Evolutionary conservation across 2,113 vertebrate genomes (phyloP).

Genomic region (Neoarius graeffei): DNA sequence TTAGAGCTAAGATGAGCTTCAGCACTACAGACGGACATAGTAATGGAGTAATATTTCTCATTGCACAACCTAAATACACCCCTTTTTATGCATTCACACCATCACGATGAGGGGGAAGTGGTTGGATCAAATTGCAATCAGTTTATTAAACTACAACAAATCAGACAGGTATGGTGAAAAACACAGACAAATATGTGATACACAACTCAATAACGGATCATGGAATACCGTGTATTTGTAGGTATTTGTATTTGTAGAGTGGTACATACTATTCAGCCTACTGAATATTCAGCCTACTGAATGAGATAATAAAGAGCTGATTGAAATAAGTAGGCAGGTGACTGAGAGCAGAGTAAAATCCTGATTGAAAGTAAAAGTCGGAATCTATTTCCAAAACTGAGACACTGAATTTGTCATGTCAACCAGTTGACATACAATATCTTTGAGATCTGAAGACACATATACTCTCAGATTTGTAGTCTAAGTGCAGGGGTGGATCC

Average conservation of each 20-base stretch:
- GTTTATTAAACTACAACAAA: background rate
- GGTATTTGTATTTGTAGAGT: background rate
- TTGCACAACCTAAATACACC: constrained; percentile 38
- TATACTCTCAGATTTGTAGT: background rate
- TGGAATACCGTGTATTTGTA: background rate
- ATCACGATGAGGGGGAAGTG: background rate
- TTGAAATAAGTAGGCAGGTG: background rate
- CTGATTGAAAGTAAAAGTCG: background rate
- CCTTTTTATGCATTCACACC: background rate
- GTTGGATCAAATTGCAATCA: background rate
- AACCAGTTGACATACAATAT: background rate
- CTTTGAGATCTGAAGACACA: background rate
- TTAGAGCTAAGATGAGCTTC: constrained; percentile 67
- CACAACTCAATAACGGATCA: background rate
- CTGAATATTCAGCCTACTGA: background rate
- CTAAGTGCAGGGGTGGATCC: background rate
- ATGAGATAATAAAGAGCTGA: background rate
- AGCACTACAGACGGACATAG: constrained; percentile 65
- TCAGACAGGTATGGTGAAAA: background rate
- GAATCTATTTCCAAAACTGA: background rate
- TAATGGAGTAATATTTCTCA: constrained; percentile 57
- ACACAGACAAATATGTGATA: background rate
- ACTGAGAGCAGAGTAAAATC: background rate
- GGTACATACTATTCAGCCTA: background rate
- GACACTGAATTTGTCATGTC: too few species aligned